Conservation (phyloP, 2,113 vertebrate genomes). For the Archocentrus centrarchus region DNA sequence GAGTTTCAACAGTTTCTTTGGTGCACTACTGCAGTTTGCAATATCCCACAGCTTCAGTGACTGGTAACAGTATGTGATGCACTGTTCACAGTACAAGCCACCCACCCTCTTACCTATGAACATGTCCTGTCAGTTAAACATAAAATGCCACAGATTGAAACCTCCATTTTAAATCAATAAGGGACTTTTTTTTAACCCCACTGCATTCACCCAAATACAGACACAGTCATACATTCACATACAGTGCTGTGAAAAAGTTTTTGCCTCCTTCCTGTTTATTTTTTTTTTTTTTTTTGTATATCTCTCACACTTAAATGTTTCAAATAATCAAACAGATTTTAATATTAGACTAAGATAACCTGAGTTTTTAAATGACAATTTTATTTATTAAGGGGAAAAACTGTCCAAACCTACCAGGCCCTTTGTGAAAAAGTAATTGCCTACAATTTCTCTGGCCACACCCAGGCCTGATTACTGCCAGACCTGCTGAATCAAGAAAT, state of each 20-base stretch:
- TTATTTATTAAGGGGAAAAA: too few species aligned
- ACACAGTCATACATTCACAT: conserved; percentile 4
- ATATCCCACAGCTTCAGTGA: conserved; percentile 53
- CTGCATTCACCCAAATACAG: neutral
- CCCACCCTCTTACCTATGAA: conserved; percentile 24
- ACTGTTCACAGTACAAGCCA: conserved; percentile 32
- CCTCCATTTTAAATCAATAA: conserved; percentile 15
- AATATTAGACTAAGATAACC: too few species aligned
- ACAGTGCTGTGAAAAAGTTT: neutral
- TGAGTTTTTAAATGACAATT: too few species aligned
- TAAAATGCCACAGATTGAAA: conserved; percentile 27
- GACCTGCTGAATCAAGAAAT: neutral
- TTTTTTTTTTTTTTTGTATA: neutral
- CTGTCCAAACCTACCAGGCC: too few species aligned
- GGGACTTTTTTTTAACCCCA: neutral
- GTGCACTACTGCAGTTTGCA: conserved; percentile 26
- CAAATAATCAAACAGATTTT: neutral
- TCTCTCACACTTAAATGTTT: neutral
- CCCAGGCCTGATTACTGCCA: too few species aligned
- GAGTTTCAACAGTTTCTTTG: conserved; percentile 50
- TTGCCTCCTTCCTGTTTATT: neutral
- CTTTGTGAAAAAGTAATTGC: too few species aligned
- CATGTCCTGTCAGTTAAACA: conserved; percentile 43
- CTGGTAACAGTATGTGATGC: conserved; percentile 49
- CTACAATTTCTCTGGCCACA: too few species aligned